Evolutionary conservation across 2,888 invertebrate species (phyloP).

Genomic region (Ormyrus pomaceus): DNA sequence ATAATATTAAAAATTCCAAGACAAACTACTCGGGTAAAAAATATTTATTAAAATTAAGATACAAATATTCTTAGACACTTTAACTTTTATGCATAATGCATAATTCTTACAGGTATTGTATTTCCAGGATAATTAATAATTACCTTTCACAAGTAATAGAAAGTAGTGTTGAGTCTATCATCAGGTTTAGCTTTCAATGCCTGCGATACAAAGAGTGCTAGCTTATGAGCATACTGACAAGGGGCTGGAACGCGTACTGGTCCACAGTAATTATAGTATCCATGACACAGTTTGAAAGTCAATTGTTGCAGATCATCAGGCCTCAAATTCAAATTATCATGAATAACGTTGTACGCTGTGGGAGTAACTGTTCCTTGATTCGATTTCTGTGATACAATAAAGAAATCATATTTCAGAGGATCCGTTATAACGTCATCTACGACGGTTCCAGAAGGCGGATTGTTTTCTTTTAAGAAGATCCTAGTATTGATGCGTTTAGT

Average conservation of each 20-base stretch:
- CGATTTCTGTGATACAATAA: constrained; percentile 89
- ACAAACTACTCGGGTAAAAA: no score
- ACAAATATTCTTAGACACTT: neutral
- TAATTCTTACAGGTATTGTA: neutral
- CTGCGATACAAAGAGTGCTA: constrained; percentile 91
- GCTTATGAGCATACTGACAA: constrained; percentile 94
- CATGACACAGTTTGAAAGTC: constrained; percentile 88
- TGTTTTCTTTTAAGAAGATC: constrained; percentile 79
- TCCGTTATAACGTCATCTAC: constrained; percentile 90
- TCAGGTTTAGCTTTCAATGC: constrained; percentile 82
- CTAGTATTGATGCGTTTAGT: constrained; percentile 91
- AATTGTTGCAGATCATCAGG: constrained; percentile 87
- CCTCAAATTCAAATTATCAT: constrained; percentile 81
- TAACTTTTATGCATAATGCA: neutral
- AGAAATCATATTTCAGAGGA: constrained; percentile 90
- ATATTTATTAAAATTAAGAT: neutral
- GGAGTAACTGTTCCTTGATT: constrained; percentile 93
- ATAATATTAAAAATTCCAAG: no score
- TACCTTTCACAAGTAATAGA: constrained; percentile 82
- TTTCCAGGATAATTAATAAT: neutral
- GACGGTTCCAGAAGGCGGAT: constrained; percentile 90
- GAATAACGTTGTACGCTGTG: constrained; percentile 92
- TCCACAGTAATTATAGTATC: constrained; percentile 94
- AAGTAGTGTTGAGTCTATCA: constrained; percentile 78
- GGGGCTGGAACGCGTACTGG: constrained; percentile 87